These are phyloP conservation scores for Buathra laborator DNA, from an alignment of 2,888 invertebrate genomes.

Conservation along the genomic window DNA sequence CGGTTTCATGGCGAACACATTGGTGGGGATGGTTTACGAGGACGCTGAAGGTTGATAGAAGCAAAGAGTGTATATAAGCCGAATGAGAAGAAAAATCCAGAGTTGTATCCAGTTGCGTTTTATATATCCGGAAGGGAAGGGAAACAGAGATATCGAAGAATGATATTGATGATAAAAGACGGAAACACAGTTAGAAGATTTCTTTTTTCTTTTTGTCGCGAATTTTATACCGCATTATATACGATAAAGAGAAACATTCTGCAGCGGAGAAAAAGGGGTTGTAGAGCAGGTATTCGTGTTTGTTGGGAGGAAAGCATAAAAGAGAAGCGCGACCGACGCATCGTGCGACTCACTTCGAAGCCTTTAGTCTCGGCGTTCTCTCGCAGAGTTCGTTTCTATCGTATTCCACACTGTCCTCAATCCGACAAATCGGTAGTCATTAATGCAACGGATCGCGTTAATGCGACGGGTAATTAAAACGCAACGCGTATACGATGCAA, in stretches of 20 bases:
- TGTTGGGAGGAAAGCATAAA: conserved; percentile 15
- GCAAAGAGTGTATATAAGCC: conserved; percentile 6
- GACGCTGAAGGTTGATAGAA: conserved; percentile 23
- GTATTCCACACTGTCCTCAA: conserved; percentile 59
- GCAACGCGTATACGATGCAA: conserved; percentile 18
- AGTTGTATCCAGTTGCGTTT: background rate
- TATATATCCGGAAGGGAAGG: conserved; percentile 25
- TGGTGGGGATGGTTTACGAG: conserved; percentile 21
- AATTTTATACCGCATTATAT: background rate
- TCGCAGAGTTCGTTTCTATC: conserved; percentile 11
- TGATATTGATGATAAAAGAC: background rate
- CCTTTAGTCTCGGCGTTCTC: background rate
- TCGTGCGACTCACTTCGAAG: conserved; percentile 32
- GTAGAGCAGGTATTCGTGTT: background rate
- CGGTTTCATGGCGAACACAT: conserved; percentile 26
- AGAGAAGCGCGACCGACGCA: conserved; percentile 31
- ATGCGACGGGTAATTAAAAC: conserved; percentile 73
- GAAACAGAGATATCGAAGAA: conserved; percentile 29
- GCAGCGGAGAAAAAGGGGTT: background rate
- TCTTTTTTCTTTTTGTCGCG: background rate
- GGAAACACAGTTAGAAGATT: background rate
- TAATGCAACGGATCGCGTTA: conserved; percentile 50
- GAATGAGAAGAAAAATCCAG: conserved; percentile 36
- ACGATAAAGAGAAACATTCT: conserved; percentile 6
- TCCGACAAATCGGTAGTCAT: conserved; percentile 58